Evolutionary conservation across 2,797 vertebrate genomes (phyloP).

Genomic region (Chrysocyon brachyurus): DNA sequence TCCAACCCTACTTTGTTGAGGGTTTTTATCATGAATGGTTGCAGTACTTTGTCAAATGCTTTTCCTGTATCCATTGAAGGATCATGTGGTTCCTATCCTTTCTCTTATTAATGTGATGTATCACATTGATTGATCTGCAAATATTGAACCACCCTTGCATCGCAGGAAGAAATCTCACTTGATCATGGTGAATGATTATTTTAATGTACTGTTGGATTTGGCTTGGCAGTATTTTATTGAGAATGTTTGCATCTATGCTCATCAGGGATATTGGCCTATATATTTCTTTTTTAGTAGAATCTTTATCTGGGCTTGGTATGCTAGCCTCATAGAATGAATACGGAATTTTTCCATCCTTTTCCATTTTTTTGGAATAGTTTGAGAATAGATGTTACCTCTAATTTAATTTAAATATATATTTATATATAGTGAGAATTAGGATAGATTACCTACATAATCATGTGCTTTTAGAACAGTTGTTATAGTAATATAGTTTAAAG

Average conservation of each 20-base stretch:
- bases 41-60: background rate
- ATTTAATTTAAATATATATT: background rate
- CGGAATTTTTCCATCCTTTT: background rate
- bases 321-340: background rate
- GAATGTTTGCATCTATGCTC: background rate
- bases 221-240: background rate
- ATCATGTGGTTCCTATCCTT: background rate
- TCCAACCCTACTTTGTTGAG: background rate
- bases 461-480: background rate
- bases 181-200: background rate
- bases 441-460: background rate
- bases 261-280: background rate
- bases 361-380: background rate
- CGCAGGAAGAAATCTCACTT: background rate
- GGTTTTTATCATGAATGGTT: background rate
- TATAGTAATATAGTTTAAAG: background rate
- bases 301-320: background rate
- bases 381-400: background rate
- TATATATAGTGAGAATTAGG: background rate
- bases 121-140: background rate
- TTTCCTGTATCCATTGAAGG: background rate
- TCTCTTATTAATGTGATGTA: background rate
- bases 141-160: background rate
- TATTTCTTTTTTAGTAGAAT: background rate
- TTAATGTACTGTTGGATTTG: background rate